Evolutionary conservation across 1,140 invertebrate genomes (phyloP), one percentile per base, ranked within the genome.

Genomic region (Heliconius hermathena): DNA sequence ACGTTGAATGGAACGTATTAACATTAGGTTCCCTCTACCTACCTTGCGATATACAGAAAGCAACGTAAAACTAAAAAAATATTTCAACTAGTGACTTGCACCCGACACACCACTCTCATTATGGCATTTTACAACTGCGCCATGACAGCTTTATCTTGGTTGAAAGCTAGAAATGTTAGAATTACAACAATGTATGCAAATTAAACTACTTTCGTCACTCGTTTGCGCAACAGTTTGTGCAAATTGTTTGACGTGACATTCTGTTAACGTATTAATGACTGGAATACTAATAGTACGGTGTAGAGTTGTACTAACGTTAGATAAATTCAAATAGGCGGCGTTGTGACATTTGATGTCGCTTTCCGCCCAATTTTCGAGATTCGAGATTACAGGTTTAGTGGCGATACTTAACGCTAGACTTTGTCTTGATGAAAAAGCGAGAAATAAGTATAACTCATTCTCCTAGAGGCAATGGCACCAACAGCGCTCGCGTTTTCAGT

Each of bases 161-260:
- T 60, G 3, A 54, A 0, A 60, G 54, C 54, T 60, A 60, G 54
- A 22, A 60, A 60, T 60, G n/a, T 60, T 60, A 60, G 54, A 60
- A 60, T 60, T 9, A 60, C n/a, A 60, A 22, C 54, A 60, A 60
- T 60, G 54, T 60, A 60, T 26, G 54, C 54, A 60, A 60, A 60
- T 60, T 8, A 60, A 60, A 60, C 54, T 60, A 60, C 54, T 60
- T 60, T 60, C n/a, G 54, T 8, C 54, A 60, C n/a, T 60, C 54
- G 54, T 60, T 60, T 22, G 54, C 9, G 54, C 54, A 60, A 60
- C 54, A 60, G 54, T 60, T 60, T 60, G 54, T 60, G 54, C 54
- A 60, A 60, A 60, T 60, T 3, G 54, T 57, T 57, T 60, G 54
- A 60, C 54, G 54, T 60, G 54, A 60, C 54, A 22, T 26, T 60